Evolutionary conservation across 2,888 invertebrate species (phyloP), one percentile per base, ranked within the genome.

Genomic region (Aspidiotus rigidus): DNA sequence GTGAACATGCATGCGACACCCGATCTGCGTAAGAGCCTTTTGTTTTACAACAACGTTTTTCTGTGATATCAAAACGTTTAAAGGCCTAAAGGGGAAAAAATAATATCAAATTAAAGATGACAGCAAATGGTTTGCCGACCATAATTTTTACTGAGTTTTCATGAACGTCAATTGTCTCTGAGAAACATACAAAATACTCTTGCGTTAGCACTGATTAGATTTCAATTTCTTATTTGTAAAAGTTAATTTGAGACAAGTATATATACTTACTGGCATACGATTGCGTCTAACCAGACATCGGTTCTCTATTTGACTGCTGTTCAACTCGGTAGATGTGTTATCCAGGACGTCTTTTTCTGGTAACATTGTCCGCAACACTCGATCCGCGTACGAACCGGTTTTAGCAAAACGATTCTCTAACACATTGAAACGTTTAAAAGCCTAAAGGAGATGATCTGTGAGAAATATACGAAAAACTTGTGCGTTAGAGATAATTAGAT

Each of bases 91-190:
- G n/a, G n/a, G n/a, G n/a, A n/a, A n/a, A n/a, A n/a, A n/a, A n/a
- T n/a, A n/a, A n/a, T n/a, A n/a, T n/a, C n/a, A n/a, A n/a, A n/a
- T n/a, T n/a, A n/a, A n/a, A n/a, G n/a, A n/a, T n/a, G n/a, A n/a
- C n/a, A n/a, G n/a, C n/a, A n/a, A n/a, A n/a, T n/a, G 81, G 80
- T 74, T 79, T 79, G 28, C 85, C 86, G 15, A 55, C 28, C 13
- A 28, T 17, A 41, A 67, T 67, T 0, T 53, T 39, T 53, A 59
- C 11, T 7, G 5, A 11, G 7, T 3, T 9, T 3, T 49, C 49
- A 2, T 3, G 2, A 49, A 49, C 49, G 28, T 49, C n/a, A 49
- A 49, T 49, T 2, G 3, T 6, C 49, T 49, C 2, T 11, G 6
- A 2, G 5, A 28, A 28, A 28, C 5, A 28, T 5, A 28, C 28